Conservation (phyloP, 64 coral and sea anemone species). For the Platygyra sinensis region DNA sequence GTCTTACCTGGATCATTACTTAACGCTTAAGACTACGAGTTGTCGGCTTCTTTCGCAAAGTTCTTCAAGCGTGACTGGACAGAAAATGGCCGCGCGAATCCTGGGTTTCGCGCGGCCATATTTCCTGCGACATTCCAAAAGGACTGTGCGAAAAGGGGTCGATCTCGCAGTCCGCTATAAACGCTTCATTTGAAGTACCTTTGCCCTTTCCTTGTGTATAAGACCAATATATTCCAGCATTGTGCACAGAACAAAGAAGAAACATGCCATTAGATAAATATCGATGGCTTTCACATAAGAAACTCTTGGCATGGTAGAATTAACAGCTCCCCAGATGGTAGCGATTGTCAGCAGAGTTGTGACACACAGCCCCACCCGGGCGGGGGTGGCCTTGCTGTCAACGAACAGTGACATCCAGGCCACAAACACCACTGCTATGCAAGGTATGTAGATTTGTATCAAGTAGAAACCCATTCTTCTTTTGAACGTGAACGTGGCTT, state of each 20-base stretch:
- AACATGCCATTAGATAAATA: slow-evolving; percentile 80
- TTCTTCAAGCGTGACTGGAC: too few relatives aligned
- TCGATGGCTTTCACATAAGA: slow-evolving; percentile 90
- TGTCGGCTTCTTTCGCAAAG: too few relatives aligned
- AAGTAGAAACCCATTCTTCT: slow-evolving; percentile 73
- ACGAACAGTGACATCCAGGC: slow-evolving; percentile 90
- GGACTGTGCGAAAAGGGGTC: too few relatives aligned
- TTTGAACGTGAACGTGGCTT: slow-evolving; percentile 66
- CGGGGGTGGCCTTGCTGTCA: slow-evolving; percentile 69
- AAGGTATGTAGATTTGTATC: slow-evolving; percentile 66
- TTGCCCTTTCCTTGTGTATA: slow-evolving; percentile 41
- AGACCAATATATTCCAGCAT: slow-evolving; percentile 74
- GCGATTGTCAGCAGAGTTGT: slow-evolving; percentile 82
- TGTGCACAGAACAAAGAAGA: slow-evolving; percentile 82
- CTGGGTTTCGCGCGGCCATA: too few relatives aligned
- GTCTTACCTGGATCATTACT: too few relatives aligned
- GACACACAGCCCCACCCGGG: slow-evolving; percentile 73
- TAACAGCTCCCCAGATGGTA: slow-evolving; percentile 77
- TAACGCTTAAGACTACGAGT: too few relatives aligned
- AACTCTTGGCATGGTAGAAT: slow-evolving; percentile 77
- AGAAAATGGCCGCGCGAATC: too few relatives aligned
- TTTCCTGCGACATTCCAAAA: too few relatives aligned
- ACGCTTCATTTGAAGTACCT: background rate
- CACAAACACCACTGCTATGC: slow-evolving; percentile 73
- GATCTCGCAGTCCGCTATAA: too few relatives aligned